A percentile compares a stretch with the other conserved stretches of the same genome.
Conservation (phyloP, 2,888 invertebrate species). For the Ophion ellenae region DNA sequence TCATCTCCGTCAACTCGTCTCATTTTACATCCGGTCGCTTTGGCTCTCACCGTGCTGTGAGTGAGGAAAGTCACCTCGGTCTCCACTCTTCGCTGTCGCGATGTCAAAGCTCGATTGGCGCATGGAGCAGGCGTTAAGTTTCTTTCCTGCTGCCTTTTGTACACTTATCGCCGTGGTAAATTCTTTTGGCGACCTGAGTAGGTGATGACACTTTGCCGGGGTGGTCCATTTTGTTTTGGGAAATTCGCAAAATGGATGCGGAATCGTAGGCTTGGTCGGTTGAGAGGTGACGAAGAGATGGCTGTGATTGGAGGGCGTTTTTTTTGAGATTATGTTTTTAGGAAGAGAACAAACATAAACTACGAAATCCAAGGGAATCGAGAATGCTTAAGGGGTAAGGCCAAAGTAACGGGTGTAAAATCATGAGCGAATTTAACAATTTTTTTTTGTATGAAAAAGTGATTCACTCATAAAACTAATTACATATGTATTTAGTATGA, state of each 20-base stretch:
- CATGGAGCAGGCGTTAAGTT: not conserved
- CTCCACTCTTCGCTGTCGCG: not conserved
- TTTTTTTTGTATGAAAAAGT: no score
- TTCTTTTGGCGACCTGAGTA: not conserved
- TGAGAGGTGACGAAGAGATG: no score
- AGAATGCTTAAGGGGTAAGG: no score
- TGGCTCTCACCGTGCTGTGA: not conserved
- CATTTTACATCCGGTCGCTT: not conserved
- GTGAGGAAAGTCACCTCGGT: not conserved
- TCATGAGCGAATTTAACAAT: no score
- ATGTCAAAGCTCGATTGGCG: slow-evolving; percentile 3
- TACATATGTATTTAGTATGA: no score
- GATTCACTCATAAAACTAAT: no score
- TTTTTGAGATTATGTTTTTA: no score
- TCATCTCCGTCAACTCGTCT: not conserved
- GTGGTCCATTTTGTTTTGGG: not conserved
- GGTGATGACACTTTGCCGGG: not conserved
- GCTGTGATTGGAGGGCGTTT: no score
- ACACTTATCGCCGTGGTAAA: not conserved
- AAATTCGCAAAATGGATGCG: not conserved
- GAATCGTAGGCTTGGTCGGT: not conserved
- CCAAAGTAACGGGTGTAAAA: no score
- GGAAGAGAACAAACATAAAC: no score
- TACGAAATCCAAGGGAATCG: no score
- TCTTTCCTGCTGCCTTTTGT: not conserved